Percentiles rank a stretch among this genome's conserved stretches.
phyloP scores from a whole-genome alignment of 2,888 invertebrate species.

The Fabriciana adippe region DNA sequence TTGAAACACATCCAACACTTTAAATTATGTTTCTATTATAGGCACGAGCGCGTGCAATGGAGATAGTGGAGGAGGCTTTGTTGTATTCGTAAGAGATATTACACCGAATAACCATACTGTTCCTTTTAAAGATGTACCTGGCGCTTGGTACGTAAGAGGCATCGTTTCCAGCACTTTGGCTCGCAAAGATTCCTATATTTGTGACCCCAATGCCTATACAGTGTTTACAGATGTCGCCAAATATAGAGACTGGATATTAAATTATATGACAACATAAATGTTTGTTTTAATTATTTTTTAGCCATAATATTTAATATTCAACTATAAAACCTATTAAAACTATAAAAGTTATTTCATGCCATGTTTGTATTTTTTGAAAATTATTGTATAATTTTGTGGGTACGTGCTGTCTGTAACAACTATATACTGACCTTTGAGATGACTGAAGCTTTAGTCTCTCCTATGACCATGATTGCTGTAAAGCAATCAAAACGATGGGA shows the following conservation, averaged over 20 bases:
- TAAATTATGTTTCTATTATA: conserved; percentile 33
- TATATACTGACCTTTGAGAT: too few species aligned
- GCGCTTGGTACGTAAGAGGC: conserved; percentile 53
- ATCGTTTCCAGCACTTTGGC: conserved; percentile 52
- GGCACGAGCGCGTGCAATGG: conserved; percentile 77
- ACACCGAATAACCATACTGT: conserved; percentile 27
- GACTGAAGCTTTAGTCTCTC: too few species aligned
- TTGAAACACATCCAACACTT: too few species aligned
- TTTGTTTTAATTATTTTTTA: too few species aligned
- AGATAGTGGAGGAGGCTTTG: conserved; percentile 75
- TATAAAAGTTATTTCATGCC: too few species aligned
- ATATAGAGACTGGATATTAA: conserved; percentile 51
- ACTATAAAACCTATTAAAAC: too few species aligned
- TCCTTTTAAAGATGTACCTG: conserved; percentile 40
- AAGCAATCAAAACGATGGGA: too few species aligned
- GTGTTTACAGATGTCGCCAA: conserved; percentile 69
- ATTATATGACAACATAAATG: conserved; percentile 35
- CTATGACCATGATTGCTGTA: too few species aligned
- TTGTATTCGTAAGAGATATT: conserved; percentile 55
- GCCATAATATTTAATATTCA: too few species aligned
- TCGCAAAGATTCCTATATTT: conserved; percentile 49
- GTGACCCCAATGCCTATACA: conserved; percentile 66
- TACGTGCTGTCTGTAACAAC: too few species aligned
- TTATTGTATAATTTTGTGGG: too few species aligned
- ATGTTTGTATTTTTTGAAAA: too few species aligned